These are phyloP conservation scores for Glaucopsyche alexis DNA, from an alignment of 2,888 invertebrate genomes.

Conservation along the genomic window DNA sequence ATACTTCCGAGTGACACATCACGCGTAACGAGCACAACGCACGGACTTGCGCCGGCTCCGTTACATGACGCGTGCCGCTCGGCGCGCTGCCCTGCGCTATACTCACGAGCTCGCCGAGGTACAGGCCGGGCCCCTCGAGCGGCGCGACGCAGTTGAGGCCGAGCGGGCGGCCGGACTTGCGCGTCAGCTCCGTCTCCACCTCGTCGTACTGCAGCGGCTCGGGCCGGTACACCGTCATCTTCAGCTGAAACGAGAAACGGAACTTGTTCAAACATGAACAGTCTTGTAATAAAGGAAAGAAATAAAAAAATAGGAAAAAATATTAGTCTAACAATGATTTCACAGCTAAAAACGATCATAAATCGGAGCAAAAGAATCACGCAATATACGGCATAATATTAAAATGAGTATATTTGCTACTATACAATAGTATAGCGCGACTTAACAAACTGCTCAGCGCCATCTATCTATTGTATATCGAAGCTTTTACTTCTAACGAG, in stretches of 20 bases:
- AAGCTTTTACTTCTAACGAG: neutral
- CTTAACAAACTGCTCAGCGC: neutral
- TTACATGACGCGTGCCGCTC: too few relatives aligned
- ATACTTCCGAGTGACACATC: too few relatives aligned
- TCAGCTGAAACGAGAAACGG: slow-evolving; percentile 80
- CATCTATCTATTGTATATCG: neutral
- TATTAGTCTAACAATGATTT: too few relatives aligned
- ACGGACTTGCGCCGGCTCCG: too few relatives aligned
- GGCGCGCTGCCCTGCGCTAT: neutral
- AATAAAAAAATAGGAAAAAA: too few relatives aligned
- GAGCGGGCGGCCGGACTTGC: slow-evolving; percentile 93
- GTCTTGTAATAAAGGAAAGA: too few relatives aligned
- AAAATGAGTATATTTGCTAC: neutral
- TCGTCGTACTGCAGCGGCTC: slow-evolving; percentile 85
- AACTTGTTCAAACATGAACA: neutral
- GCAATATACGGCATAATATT: too few relatives aligned
- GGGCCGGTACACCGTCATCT: slow-evolving; percentile 89
- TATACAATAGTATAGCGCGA: too few relatives aligned
- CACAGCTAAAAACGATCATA: neutral
- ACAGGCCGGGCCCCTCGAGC: slow-evolving; percentile 85
- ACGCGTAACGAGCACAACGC: too few relatives aligned
- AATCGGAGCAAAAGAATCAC: neutral
- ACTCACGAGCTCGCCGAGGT: slow-evolving; percentile 95
- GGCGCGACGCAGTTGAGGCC: slow-evolving; percentile 91
- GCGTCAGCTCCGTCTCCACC: slow-evolving; percentile 90